Evolutionary conservation across 2,113 vertebrate genomes (phyloP), one percentile per base, ranked within the genome.

Genomic region (Nesoenas mayeri): DNA sequence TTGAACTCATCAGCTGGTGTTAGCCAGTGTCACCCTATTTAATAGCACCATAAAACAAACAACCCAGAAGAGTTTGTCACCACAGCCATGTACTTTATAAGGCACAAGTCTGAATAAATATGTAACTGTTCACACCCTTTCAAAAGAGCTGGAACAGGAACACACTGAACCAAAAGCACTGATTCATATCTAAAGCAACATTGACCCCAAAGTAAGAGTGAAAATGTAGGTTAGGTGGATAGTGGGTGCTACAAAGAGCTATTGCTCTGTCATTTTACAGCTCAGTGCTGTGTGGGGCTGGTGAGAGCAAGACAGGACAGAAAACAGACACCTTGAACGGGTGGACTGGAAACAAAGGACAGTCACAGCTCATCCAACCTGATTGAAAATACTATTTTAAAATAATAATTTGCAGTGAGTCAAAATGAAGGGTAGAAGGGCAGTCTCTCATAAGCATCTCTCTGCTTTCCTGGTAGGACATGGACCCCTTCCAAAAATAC

Each of bases 61-160:
- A 94, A 38, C 47, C 36, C 65, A 20, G 56, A 72, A 86, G 75
- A 82, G 70, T 91, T 88, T 94, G 85, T 92, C 79, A 67, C 75
- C 4, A 0, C 75, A 91, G 75, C 72, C 75, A 17, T 74, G 64
- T 56, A 36, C 90, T 96, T 96, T 90, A 50, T 57, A 88, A 91
- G 48, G 88, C 79, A 90, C 56, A 57, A 91, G 88, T 81, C 92
- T 93, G 92, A 93, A 95, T 93, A 96, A 96, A 96, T 80, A 95
- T 28, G 72, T 57, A 83, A 89, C 72, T 67, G 69, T 86, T 93
- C 93, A 94, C 95, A 94, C 93, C 92, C 90, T 92, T 90, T 81
- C 6, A 54, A 58, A 78, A 93, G 72, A 1, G 5, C 84, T 92
- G 89, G 79, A 84, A 84, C 72, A 86, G 32, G 93, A 95, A 93